phyloP scores from a whole-genome alignment of 1,140 invertebrate species.

The Agrilus planipennis region DNA sequence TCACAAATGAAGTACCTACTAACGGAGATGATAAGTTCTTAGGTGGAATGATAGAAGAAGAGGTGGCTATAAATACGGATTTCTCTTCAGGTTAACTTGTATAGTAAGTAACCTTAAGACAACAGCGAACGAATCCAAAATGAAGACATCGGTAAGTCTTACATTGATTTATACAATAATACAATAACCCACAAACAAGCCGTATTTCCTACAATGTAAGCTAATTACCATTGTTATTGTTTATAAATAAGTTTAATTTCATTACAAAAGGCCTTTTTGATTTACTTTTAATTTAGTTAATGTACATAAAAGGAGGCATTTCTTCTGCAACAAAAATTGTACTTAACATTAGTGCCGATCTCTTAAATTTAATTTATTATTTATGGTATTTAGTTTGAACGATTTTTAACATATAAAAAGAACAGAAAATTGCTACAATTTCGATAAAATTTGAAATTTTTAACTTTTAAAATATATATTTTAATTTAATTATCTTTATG shows the following conservation, averaged over 20 bases:
- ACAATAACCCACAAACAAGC: not conserved
- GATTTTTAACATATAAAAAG: too few species aligned
- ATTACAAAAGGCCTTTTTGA: conserved; percentile 9
- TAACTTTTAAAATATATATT: too few species aligned
- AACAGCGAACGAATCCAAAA: conserved; percentile 10
- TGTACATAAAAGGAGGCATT: not conserved
- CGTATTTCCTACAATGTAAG: conserved; percentile 1
- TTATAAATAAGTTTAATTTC: conserved; percentile 12
- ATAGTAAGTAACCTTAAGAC: conserved; percentile 10
- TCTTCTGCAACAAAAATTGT: not conserved
- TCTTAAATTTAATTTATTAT: too few species aligned
- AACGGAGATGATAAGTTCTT: too few species aligned
- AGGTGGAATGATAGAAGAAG: too few species aligned
- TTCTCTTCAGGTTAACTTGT: conserved; percentile 18
- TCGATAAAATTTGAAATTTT: too few species aligned
- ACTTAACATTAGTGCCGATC: too few species aligned
- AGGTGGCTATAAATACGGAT: conserved; percentile 27
- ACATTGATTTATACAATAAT: conserved; percentile 15
- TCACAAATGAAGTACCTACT: too few species aligned
- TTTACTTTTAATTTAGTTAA: conserved; percentile 10
- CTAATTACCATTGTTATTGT: conserved; percentile 12
- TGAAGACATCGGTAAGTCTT: conserved; percentile 26
- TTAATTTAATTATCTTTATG: too few species aligned
- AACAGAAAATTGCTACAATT: too few species aligned
- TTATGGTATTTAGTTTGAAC: too few species aligned